Base-by-base conservation (phyloP, 1,140 invertebrate genomes). In the Sycobia sp. region DNA sequence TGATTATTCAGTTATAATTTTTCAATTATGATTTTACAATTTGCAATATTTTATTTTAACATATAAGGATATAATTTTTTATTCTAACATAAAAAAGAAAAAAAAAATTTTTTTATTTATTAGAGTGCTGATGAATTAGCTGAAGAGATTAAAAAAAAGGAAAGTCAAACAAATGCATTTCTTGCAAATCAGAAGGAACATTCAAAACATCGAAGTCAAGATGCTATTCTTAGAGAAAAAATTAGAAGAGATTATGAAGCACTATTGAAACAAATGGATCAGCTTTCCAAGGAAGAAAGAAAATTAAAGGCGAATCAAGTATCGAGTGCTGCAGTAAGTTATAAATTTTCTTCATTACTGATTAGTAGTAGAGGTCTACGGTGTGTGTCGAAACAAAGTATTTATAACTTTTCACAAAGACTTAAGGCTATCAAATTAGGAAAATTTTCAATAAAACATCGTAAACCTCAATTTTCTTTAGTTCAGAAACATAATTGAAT, bases 221-320 rank as follows among this genome's bases (percentile, higher is more conserved):
- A 82, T 68, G 84, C 84, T 5, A 62, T 81, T 29, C 71, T 83
- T 54, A 76, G 82, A 56, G 81, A 84, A 67, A 78, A 73, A 70
- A 73, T 83, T 1, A 75, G 77, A 41, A 73, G 75, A 13, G 82
- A 85, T 71, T 84, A 85, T 67, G 68, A 82, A 57, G 71, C 75
- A 20, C 70, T 85, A 34, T 44, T 84, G 49, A 68, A 80, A 61
- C 79, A 76, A 70, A 68, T 85, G 11, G 66, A 80, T 58, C 63
- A 72, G 29, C 67, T 74, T 5, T 57, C 69, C 0, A 65, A 63
- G 2, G 75, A 80, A 38, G 77, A 80, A 57, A 69, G 73, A 9
- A 78, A 73, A 62, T 51, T 79, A 11, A 77, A 75, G 71, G 74
- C 76, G 14, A 73, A 70, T 54, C 71, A 76, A 66, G 25, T 73